phyloP scores from a whole-genome alignment of 1,140 invertebrate genomes.

The Solenopsis invicta region DNA sequence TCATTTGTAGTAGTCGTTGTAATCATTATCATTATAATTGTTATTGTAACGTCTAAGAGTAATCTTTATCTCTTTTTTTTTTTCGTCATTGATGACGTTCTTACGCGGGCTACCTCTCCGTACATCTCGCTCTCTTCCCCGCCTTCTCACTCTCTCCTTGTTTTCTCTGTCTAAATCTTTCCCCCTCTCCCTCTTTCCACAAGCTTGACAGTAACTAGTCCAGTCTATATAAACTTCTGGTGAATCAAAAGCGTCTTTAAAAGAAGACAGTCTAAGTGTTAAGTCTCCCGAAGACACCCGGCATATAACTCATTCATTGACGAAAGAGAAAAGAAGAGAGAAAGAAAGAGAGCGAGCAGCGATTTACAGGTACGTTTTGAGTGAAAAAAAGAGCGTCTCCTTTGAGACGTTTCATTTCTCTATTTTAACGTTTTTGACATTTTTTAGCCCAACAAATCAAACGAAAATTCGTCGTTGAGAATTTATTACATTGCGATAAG shows the following conservation, averaged over 20 bases:
- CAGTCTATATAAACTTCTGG: slow-evolving; percentile 84
- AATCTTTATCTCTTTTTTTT: slow-evolving; percentile 10
- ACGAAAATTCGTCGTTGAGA: neutral
- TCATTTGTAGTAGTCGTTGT: neutral
- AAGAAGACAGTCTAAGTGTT: slow-evolving; percentile 82
- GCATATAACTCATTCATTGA: slow-evolving; percentile 16
- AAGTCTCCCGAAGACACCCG: slow-evolving; percentile 63
- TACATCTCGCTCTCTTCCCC: slow-evolving; percentile 25
- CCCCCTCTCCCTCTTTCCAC: slow-evolving; percentile 49
- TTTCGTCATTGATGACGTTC: slow-evolving; percentile 3
- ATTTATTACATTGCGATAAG: neutral
- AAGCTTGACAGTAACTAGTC: slow-evolving; percentile 73
- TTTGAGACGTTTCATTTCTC: too few relatives aligned
- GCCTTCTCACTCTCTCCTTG: neutral
- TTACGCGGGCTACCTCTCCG: neutral
- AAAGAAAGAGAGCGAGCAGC: too few relatives aligned
- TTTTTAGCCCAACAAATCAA: neutral
- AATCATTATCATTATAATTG: neutral
- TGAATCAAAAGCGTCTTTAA: slow-evolving; percentile 82
- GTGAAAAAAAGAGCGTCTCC: too few relatives aligned
- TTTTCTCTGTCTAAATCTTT: slow-evolving; percentile 31
- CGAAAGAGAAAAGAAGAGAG: too few relatives aligned
- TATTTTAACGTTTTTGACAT: neutral
- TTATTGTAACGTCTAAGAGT: slow-evolving; percentile 23
- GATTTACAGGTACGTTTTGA: neutral